phyloP scores from a whole-genome alignment of 1,140 invertebrate species.

The Schlechtendalia chinensis region DNA sequence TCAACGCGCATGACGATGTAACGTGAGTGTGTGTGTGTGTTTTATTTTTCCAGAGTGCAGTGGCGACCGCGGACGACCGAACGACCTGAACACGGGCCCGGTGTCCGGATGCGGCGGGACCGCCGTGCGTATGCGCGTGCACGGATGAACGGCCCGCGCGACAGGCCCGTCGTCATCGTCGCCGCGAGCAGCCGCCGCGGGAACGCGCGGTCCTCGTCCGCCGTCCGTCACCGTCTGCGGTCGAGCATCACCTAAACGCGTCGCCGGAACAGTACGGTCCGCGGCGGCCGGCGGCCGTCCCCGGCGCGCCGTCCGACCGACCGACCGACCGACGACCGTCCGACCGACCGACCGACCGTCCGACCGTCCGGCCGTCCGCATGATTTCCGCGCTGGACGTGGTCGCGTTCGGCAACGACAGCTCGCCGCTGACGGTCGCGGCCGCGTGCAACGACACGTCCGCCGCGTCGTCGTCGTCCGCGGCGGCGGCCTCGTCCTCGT shows the following conservation, averaged over 20 bases:
- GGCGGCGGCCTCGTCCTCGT: no score
- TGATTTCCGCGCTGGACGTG: constrained; percentile 46
- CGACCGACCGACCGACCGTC: no score
- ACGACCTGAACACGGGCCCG: not conserved
- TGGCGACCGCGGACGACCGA: not conserved
- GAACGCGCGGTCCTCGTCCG: not conserved
- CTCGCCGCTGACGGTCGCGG: constrained; percentile 20
- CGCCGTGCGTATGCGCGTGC: constrained; percentile 21
- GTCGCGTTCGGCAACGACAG: constrained; percentile 45
- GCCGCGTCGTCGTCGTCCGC: no score
- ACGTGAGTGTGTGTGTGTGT: not conserved
- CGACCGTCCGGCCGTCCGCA: not conserved
- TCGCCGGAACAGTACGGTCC: not conserved
- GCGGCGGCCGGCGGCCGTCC: not conserved
- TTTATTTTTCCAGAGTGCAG: not conserved
- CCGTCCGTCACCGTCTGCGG: constrained; percentile 29
- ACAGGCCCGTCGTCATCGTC: no score
- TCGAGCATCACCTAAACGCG: constrained; percentile 19
- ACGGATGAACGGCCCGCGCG: constrained; percentile 2
- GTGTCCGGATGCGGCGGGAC: constrained; percentile 26
- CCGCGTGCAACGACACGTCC: not conserved
- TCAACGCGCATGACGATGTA: no score
- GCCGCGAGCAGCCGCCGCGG: no score
- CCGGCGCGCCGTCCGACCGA: no score
- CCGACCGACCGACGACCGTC: not conserved